Evolutionary conservation across 2,888 invertebrate species (phyloP).

Genomic region (Perithous albicinctus): DNA sequence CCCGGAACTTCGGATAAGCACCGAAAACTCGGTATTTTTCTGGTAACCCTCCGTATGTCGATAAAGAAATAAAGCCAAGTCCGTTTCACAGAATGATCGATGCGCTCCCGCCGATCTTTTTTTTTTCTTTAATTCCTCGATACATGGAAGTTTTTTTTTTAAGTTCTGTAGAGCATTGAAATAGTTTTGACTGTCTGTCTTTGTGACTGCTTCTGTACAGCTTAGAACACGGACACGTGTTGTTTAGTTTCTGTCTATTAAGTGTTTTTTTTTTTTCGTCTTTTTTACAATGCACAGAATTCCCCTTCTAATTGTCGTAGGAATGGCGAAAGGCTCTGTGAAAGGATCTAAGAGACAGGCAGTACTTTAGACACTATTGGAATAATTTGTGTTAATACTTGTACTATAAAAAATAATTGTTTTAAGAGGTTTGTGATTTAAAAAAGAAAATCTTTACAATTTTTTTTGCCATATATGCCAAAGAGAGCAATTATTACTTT

Average conservation of each 20-base stretch:
- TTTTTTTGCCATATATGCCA: no score
- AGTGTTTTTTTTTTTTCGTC: slow-evolving; percentile 17
- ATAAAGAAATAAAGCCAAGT: slow-evolving; percentile 73
- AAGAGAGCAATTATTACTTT: no score
- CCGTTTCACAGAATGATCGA: slow-evolving; percentile 73
- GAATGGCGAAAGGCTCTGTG: background rate
- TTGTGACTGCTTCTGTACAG: background rate
- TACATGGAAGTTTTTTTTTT: slow-evolving; percentile 34
- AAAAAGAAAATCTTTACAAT: no score
- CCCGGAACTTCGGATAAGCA: slow-evolving; percentile 70
- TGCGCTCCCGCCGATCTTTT: slow-evolving; percentile 67
- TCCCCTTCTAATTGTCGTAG: slow-evolving; percentile 7
- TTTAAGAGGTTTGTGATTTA: no score
- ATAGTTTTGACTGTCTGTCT: slow-evolving; percentile 29
- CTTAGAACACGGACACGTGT: slow-evolving; percentile 22
- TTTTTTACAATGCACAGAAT: background rate
- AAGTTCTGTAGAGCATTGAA: slow-evolving; percentile 25
- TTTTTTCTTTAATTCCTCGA: slow-evolving; percentile 55
- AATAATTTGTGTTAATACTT: no score
- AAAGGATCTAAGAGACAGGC: background rate
- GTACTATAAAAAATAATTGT: no score
- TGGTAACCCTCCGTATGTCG: slow-evolving; percentile 71
- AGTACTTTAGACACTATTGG: no score
- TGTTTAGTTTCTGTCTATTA: background rate
- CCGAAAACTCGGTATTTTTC: slow-evolving; percentile 62